phyloP scores from a whole-genome alignment of 2,113 vertebrate species.

The Probosciger aterrimus region DNA sequence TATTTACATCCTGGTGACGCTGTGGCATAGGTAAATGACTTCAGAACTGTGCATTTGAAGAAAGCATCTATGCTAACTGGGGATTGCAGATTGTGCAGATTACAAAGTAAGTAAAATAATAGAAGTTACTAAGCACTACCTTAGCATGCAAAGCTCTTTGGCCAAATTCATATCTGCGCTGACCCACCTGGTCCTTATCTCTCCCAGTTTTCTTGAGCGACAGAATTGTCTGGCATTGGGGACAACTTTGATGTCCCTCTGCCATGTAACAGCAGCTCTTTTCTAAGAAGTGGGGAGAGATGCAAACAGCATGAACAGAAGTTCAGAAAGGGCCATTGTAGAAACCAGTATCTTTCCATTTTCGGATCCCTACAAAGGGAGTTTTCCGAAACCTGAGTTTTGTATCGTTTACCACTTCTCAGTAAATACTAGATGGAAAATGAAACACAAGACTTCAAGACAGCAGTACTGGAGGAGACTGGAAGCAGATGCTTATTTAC shows the following conservation, averaged over 20 bases:
- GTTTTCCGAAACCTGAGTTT: background rate
- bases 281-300: background rate
- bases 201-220: background rate
- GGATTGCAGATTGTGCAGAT: background rate
- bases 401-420: background rate
- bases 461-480: background rate
- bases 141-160: background rate
- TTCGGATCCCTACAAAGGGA: background rate
- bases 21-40: background rate
- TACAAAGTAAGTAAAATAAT: background rate
- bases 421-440: background rate
- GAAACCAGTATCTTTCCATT: background rate
- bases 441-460: background rate
- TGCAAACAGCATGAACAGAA: background rate
- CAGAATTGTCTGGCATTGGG: background rate
- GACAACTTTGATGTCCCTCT: background rate
- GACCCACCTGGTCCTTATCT: background rate
- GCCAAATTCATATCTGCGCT: background rate
- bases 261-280: background rate
- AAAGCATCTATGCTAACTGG: background rate
- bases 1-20: background rate
- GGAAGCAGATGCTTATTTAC: background rate
- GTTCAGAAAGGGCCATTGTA: background rate
- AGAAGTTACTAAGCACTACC: background rate
- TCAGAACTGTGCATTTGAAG: background rate